These are phyloP conservation scores for Gymnorhina tibicen DNA, from an alignment of 2,113 vertebrate genomes.

Conservation along the genomic window DNA sequence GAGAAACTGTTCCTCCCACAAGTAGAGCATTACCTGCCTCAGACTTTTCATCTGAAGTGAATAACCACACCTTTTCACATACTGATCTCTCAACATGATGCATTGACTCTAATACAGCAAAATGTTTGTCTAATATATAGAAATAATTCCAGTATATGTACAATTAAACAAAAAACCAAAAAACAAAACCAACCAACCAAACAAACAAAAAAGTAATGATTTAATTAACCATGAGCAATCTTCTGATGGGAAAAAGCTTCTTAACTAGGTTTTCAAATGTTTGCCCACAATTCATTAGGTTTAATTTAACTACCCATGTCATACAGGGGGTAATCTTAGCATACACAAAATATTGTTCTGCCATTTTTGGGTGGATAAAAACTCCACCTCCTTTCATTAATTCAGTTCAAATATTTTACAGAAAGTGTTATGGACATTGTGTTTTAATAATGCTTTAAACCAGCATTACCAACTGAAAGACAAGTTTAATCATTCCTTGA, in stretches of 20 bases:
- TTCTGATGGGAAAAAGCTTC: conserved; percentile 23
- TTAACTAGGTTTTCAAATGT: conserved; percentile 60
- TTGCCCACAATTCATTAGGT: conserved; percentile 44
- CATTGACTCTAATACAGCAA: neutral
- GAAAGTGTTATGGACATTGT: neutral
- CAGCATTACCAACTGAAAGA: neutral
- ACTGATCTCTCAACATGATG: neutral
- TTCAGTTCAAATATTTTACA: conserved; percentile 30
- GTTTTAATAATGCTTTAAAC: conserved; percentile 22
- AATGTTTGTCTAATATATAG: conserved; percentile 14
- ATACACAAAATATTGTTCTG: neutral
- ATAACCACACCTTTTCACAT: neutral
- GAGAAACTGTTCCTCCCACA: neutral
- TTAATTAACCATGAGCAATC: conserved; percentile 47
- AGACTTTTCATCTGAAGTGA: neutral
- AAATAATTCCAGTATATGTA: conserved; percentile 37
- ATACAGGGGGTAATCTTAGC: conserved; percentile 11
- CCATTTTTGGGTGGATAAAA: conserved; percentile 51
- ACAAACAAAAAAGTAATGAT: neutral
- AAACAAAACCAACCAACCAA: neutral
- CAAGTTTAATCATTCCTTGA: neutral
- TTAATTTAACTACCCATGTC: conserved; percentile 53
- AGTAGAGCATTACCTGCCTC: neutral
- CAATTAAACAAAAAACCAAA: neutral
- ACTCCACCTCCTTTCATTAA: neutral